Evolutionary conservation across 2,888 invertebrate genomes (phyloP).

Genomic region (Andrena bicolor): DNA sequence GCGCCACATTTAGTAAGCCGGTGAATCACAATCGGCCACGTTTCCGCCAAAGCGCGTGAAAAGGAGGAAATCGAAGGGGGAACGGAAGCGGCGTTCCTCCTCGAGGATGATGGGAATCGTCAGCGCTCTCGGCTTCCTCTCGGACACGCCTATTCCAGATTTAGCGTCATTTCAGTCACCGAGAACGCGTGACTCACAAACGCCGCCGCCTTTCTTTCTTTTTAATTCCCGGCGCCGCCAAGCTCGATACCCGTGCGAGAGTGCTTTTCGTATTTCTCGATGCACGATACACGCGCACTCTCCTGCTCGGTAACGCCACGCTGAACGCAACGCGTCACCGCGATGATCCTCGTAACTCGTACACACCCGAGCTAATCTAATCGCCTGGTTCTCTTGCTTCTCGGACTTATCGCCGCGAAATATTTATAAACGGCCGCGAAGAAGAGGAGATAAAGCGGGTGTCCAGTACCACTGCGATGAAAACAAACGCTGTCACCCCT

Average conservation of each 20-base stretch:
- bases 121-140: not conserved
- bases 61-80: not conserved
- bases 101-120: not conserved
- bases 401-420: conserved; percentile 29
- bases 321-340: not conserved
- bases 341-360: conserved; percentile 26
- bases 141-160: conserved; percentile 44
- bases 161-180: conserved; percentile 42
- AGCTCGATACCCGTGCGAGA: too few species aligned
- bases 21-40: conserved; percentile 52
- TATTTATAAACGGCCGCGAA: conserved; percentile 38
- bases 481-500: conserved; percentile 45
- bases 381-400: conserved; percentile 13
- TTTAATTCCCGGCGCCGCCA: not conserved
- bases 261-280: not conserved
- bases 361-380: conserved; percentile 39
- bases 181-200: conserved; percentile 31
- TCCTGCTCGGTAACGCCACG: not conserved
- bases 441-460: not conserved
- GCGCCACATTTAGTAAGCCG: conserved; percentile 41
- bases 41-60: not conserved
- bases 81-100: not conserved
- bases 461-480: conserved; percentile 24
- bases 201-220: not conserved
- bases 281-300: not conserved